These are phyloP conservation scores for Loripinus fragilis DNA, from an alignment of 2,888 invertebrate genomes.

Conservation along the genomic window DNA sequence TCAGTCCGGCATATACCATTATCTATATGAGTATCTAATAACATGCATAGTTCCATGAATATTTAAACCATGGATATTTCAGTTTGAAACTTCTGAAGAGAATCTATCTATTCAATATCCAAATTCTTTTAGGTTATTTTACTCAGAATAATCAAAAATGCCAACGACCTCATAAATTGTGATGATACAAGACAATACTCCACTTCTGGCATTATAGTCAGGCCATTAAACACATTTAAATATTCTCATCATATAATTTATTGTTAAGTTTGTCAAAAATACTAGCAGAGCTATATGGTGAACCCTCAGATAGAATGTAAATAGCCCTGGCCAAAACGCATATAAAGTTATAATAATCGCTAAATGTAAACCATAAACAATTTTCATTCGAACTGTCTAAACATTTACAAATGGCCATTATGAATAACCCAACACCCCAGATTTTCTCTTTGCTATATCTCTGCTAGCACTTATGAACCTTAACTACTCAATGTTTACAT, in stretches of 20 bases:
- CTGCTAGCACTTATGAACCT: constrained; percentile 15
- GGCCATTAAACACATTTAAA: background rate
- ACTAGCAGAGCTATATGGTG: constrained; percentile 12
- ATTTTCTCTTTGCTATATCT: constrained; percentile 8
- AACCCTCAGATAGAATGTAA: constrained; percentile 5
- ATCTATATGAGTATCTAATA: background rate
- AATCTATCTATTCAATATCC: background rate
- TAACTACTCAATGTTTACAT: background rate
- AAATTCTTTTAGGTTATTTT: constrained; percentile 4
- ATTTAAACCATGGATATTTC: background rate
- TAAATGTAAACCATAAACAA: constrained; percentile 12
- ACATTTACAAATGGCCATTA: constrained; percentile 1
- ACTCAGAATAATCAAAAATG: background rate
- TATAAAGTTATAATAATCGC: background rate
- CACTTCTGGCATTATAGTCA: constrained; percentile 2
- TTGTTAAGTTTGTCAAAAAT: constrained; percentile 13
- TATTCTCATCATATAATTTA: background rate
- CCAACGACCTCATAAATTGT: background rate
- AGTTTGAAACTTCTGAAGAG: background rate
- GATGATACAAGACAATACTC: background rate
- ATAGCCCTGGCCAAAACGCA: constrained; percentile 6
- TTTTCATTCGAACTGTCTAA: constrained; percentile 5
- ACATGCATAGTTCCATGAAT: background rate
- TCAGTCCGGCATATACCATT: background rate
- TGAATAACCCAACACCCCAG: constrained; percentile 13